Evolutionary conservation across 2,888 invertebrate species (phyloP).

Genomic region (Phyllotreta striolata): DNA sequence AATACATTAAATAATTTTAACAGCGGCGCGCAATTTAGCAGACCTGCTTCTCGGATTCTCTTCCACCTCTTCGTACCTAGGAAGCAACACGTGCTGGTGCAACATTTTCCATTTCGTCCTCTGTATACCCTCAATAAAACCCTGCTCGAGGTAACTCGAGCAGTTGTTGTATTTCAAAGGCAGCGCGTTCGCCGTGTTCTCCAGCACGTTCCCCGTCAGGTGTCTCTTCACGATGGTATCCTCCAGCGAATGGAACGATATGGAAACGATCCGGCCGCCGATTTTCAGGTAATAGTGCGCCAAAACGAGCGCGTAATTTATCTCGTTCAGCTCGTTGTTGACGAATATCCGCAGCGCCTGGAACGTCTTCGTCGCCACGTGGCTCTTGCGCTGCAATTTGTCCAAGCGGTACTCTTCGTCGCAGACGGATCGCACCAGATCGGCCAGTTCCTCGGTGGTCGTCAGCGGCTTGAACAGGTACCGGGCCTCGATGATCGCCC

Average conservation of each 20-base stretch:
- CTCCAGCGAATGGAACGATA: slow-evolving; percentile 93
- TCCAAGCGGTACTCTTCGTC: slow-evolving; percentile 65
- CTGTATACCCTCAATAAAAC: slow-evolving; percentile 69
- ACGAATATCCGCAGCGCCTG: slow-evolving; percentile 94
- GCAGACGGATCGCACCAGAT: slow-evolving; percentile 62
- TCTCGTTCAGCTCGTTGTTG: slow-evolving; percentile 95
- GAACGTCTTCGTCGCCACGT: slow-evolving; percentile 91
- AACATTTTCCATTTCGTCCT: slow-evolving; percentile 79
- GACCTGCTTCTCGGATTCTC: slow-evolving; percentile 87
- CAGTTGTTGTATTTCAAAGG: slow-evolving; percentile 77
- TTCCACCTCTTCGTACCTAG: slow-evolving; percentile 76
- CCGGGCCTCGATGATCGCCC: slow-evolving; percentile 85
- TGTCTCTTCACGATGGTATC: slow-evolving; percentile 94
- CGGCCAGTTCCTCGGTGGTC: slow-evolving; percentile 84
- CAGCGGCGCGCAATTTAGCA: slow-evolving; percentile 86
- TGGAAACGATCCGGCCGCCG: slow-evolving; percentile 79
- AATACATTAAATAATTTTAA: slow-evolving; percentile 68
- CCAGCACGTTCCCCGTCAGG: slow-evolving; percentile 77
- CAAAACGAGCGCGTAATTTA: slow-evolving; percentile 85
- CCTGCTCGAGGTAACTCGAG: slow-evolving; percentile 66
- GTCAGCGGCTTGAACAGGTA: slow-evolving; percentile 68
- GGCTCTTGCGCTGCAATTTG: slow-evolving; percentile 76
- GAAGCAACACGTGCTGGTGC: slow-evolving; percentile 81
- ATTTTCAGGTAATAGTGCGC: slow-evolving; percentile 80
- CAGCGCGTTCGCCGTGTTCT: slow-evolving; percentile 74